phyloP scores from a whole-genome alignment of 2,888 invertebrate genomes.

The Craniophora ligustri region DNA sequence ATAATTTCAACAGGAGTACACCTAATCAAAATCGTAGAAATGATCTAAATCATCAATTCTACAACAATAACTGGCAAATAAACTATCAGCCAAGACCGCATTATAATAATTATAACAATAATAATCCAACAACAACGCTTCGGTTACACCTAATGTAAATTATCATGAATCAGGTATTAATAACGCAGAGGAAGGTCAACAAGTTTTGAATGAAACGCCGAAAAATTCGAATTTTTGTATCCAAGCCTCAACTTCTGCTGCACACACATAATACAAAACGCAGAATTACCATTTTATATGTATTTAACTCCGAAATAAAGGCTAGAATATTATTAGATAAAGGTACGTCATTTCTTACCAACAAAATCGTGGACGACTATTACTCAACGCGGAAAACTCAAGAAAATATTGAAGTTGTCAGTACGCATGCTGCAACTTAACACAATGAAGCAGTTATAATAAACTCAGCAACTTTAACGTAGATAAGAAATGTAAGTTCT shows the following conservation, averaged over 20 bases:
- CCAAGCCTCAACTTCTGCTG: neutral
- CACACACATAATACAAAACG: neutral
- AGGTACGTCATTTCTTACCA: neutral
- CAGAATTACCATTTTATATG: neutral
- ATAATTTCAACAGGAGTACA: too few relatives aligned
- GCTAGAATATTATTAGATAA: neutral
- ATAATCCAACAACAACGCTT: too few relatives aligned
- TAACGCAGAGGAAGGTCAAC: neutral
- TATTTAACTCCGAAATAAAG: neutral
- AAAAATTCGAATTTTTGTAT: neutral
- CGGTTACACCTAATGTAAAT: neutral
- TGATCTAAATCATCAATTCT: too few relatives aligned
- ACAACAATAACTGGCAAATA: too few relatives aligned
- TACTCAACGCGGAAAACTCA: neutral
- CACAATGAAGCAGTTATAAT: neutral
- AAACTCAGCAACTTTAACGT: neutral
- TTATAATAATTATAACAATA: too few relatives aligned
- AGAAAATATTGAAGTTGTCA: neutral
- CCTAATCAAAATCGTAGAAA: neutral
- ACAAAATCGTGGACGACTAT: neutral
- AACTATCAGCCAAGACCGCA: too few relatives aligned
- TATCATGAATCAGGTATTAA: neutral
- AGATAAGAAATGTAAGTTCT: neutral
- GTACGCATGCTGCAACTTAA: neutral
- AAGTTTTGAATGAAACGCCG: neutral